Evolutionary conservation across 2,113 vertebrate genomes (phyloP), one percentile per base, ranked within the genome.

Genomic region (Noctilio leporinus): DNA sequence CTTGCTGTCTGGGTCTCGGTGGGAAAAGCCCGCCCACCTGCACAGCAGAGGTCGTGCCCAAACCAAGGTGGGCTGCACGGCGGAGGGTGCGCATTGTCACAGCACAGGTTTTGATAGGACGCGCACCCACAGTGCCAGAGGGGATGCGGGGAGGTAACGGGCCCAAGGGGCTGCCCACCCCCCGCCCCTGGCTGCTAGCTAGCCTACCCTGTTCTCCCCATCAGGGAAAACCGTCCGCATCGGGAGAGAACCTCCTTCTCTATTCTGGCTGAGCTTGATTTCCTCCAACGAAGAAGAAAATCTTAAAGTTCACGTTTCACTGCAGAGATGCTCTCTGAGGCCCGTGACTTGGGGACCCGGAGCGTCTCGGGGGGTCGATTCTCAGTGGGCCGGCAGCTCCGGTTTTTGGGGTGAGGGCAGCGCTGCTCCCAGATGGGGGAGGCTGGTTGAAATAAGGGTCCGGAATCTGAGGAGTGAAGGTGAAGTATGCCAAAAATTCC

Each of bases 41-140:
- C 47, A 4, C 5, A 28, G 28, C 2, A 4, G n/a, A 24, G 9
- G 24, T 24, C 26, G 9, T 0, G 0, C 17, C 0, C 0, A 76
- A 77, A 77, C 38, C 64, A 53, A 94, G 75, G 30, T 10, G 47
- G 20, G 0, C 7, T 40, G 67, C 57, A 73, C 91, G 97, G 73
- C 69, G 96, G 73, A 70, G 49, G 11, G 0, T 3, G 17, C 62
- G 26, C 92, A 1, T 2, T 7, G 7, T 16, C 26, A 3, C 2
- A 24, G 11, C 4, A 59, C 80, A 4, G 47, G 77, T 96, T 91
- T 94, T 75, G 96, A 73, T 86, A 94, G 91, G 65, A 92, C 51
- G 85, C 89, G 95, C 86, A n/a, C 95, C 97, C 81, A 77, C 92
- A 93, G 47, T 38, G 81, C 35, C 92, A 80, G 53, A 40, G 93